Conservation (phyloP, 2,113 vertebrate genomes). For the Dunckerocampus dactyliophorus region DNA sequence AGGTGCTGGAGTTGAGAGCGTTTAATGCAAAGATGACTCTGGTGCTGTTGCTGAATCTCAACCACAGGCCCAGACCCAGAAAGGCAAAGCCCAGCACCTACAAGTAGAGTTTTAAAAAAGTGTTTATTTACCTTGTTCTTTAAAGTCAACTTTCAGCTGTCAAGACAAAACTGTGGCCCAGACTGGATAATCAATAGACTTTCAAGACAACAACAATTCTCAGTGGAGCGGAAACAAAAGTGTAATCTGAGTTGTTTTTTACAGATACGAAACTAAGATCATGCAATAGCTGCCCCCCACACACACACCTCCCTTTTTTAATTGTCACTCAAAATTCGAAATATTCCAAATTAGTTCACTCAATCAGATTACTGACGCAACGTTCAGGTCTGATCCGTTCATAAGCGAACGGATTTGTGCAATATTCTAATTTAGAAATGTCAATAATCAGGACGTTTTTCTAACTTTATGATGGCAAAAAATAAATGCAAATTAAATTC, state of each 20-base stretch:
- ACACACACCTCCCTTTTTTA: too few species aligned
- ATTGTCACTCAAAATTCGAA: too few species aligned
- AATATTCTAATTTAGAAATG: too few species aligned
- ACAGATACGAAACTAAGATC: not conserved
- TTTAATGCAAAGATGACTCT: constrained; percentile 36
- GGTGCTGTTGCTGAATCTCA: constrained; percentile 47
- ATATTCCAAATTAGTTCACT: too few species aligned
- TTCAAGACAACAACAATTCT: not conserved
- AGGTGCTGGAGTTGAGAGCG: constrained; percentile 37
- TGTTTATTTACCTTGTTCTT: too few species aligned
- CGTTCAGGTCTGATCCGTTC: too few species aligned
- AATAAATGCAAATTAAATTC: too few species aligned
- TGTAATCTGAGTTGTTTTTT: not conserved
- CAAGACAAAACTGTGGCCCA: not conserved
- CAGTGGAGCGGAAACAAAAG: not conserved
- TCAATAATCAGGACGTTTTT: too few species aligned
- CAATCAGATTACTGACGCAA: too few species aligned
- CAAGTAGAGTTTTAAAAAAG: not conserved
- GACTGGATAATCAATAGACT: too few species aligned
- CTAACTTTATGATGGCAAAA: too few species aligned
- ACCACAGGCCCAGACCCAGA: constrained; percentile 51
- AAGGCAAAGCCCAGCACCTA: constrained; percentile 52
- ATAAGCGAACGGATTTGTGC: too few species aligned
- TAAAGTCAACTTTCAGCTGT: not conserved
- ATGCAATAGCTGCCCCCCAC: not conserved